Percentiles rank a stretch among this genome's conserved stretches.
Evolutionary conservation across 2,888 invertebrate genomes (phyloP).

Genomic region (Terebella lapidaria): DNA sequence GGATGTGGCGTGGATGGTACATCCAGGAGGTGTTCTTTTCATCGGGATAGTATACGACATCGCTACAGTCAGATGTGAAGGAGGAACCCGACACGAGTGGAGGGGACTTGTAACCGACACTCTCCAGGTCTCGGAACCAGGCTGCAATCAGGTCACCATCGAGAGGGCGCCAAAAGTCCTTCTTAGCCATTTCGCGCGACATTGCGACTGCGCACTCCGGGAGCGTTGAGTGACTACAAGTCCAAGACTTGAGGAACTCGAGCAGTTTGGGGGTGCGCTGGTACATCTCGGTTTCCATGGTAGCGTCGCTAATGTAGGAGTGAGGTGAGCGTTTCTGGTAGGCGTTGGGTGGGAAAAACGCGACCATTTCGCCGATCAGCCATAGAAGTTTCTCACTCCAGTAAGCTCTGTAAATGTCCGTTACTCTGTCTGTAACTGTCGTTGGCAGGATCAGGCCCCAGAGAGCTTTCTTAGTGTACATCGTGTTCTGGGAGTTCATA

Average conservation of each 20-base stretch:
- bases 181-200: slow-evolving; percentile 16
- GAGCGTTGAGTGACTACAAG: slow-evolving; percentile 21
- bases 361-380: slow-evolving; percentile 28
- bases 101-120: slow-evolving; percentile 21
- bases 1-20: slow-evolving; percentile 8
- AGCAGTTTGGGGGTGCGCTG: slow-evolving; percentile 23
- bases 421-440: slow-evolving; percentile 28
- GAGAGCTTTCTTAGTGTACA: slow-evolving; percentile 32
- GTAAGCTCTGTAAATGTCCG: slow-evolving; percentile 38
- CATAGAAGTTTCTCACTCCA: slow-evolving; percentile 34
- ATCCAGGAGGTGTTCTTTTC: slow-evolving; percentile 21
- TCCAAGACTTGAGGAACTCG: slow-evolving; percentile 24
- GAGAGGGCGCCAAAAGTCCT: slow-evolving; percentile 16
- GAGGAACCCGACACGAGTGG: neutral
- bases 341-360: slow-evolving; percentile 28
- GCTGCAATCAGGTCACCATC: slow-evolving; percentile 25
- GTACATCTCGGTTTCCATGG: slow-evolving; percentile 30
- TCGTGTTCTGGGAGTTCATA: slow-evolving; percentile 37
- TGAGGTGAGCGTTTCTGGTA: slow-evolving; percentile 30
- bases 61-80: neutral
- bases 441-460: slow-evolving; percentile 33
- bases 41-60: slow-evolving; percentile 18
- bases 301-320: slow-evolving; percentile 26
- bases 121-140: slow-evolving; percentile 24
- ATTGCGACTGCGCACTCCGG: slow-evolving; percentile 23